Evolutionary conservation across 2,888 invertebrate genomes (phyloP).

Genomic region (Byasa hedistus): DNA sequence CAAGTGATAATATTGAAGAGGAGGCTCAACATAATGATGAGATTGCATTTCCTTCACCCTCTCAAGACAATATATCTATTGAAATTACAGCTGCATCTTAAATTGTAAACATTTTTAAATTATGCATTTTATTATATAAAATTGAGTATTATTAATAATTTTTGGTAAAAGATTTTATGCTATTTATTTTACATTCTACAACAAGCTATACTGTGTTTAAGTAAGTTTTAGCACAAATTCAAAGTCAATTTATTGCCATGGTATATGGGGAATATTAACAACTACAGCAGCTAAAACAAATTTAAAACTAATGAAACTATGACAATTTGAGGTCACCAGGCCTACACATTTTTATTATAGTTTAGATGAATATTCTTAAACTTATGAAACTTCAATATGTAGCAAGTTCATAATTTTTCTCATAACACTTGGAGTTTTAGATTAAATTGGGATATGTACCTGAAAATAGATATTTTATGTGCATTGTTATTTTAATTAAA

Average conservation of each 20-base stretch:
- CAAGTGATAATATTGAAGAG: conserved; percentile 34
- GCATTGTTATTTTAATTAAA: conserved; percentile 28
- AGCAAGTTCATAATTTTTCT: not conserved
- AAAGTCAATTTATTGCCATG: too few species aligned
- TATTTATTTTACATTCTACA: not conserved
- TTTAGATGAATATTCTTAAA: not conserved
- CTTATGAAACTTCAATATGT: not conserved
- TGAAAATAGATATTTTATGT: conserved; percentile 25
- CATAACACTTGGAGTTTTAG: not conserved
- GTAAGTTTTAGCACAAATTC: too few species aligned
- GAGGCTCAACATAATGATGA: conserved; percentile 37
- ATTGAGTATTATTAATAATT: conserved; percentile 8
- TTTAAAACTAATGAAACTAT: too few species aligned
- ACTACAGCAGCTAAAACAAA: too few species aligned
- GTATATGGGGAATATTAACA: too few species aligned
- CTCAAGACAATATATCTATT: conserved; percentile 58
- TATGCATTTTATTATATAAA: not conserved
- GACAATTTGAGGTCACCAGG: too few species aligned
- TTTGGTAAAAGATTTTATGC: not conserved
- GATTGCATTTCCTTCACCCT: conserved; percentile 38
- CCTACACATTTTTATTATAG: too few species aligned
- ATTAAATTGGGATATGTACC: conserved; percentile 24
- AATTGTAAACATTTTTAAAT: conserved; percentile 29
- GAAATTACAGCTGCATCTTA: conserved; percentile 72
- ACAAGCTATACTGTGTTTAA: too few species aligned